A percentile compares a stretch with the other conserved stretches of the same genome.
These are phyloP conservation scores for Anodontia alba DNA, from an alignment of 2,888 invertebrate genomes.

Conservation along the genomic window DNA sequence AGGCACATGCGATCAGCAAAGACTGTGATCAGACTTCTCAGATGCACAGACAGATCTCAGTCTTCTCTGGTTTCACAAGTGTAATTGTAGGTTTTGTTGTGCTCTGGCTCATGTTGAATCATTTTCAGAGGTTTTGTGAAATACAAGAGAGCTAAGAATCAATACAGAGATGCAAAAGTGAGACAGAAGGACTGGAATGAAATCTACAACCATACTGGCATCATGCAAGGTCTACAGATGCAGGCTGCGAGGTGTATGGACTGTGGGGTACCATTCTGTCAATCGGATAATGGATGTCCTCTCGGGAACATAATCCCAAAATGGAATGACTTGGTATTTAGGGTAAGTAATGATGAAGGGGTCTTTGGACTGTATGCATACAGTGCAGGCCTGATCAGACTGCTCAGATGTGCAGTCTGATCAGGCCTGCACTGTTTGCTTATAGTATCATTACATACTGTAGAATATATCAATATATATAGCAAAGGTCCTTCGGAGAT, in stretches of 20 bases:
- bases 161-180: constrained; percentile 94
- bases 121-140: constrained; percentile 95
- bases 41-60: no score
- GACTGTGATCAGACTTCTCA: no score
- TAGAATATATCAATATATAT: no score
- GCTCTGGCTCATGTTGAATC: not conserved
- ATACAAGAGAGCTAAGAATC: constrained; percentile 94
- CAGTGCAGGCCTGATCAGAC: no score
- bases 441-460: no score
- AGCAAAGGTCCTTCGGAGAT: not conserved
- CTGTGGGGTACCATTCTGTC: constrained; percentile 99
- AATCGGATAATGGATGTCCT: constrained; percentile 97
- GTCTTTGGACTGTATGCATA: no score
- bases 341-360: constrained; percentile 82
- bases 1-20: no score
- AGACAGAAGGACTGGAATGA: constrained; percentile 98
- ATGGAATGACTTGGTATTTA: constrained; percentile 99
- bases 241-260: constrained; percentile 93
- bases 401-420: no score
- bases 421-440: no score
- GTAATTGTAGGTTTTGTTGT: no score
- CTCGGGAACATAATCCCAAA: constrained; percentile 99
- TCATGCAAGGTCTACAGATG: constrained; percentile 90
- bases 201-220: constrained; percentile 94
- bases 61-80: no score